These are phyloP conservation scores for Brevimyrus niger DNA, from an alignment of 2,113 vertebrate species.

Conservation along the genomic window DNA sequence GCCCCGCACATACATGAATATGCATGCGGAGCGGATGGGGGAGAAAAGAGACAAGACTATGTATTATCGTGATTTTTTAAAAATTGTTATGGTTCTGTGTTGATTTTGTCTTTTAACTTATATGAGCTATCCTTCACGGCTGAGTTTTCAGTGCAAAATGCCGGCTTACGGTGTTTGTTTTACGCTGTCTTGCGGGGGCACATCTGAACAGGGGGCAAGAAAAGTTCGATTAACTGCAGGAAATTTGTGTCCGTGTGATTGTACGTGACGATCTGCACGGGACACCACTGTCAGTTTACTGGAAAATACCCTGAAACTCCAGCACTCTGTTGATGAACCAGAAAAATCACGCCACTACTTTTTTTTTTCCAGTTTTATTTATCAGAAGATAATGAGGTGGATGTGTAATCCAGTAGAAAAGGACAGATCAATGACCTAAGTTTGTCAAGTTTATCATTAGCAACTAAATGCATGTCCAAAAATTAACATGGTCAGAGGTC, in stretches of 20 bases:
- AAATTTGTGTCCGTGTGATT: not conserved
- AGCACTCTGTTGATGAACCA: not conserved
- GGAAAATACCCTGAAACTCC: not conserved
- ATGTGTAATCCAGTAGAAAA: not conserved
- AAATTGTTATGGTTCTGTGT: slow-evolving; percentile 35
- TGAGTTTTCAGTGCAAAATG: not conserved
- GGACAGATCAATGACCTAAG: not conserved
- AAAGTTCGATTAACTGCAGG: not conserved
- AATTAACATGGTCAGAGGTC: not conserved
- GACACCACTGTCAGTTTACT: not conserved
- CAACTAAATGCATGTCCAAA: not conserved
- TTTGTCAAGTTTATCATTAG: not conserved
- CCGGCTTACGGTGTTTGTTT: not conserved
- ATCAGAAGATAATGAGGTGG: not conserved
- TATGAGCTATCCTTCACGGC: not conserved
- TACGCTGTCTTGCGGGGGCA: not conserved
- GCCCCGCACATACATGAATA: slow-evolving; percentile 38
- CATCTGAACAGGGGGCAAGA: no score
- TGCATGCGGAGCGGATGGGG: slow-evolving; percentile 33
- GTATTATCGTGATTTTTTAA: slow-evolving; percentile 35
- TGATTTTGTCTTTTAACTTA: slow-evolving; percentile 12
- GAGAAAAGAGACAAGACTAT: slow-evolving; percentile 16
- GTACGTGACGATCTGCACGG: not conserved
- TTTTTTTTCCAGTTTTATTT: not conserved
- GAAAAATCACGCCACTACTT: not conserved